phyloP scores from a whole-genome alignment of 1,140 invertebrate genomes.

The Aphis craccivora region DNA sequence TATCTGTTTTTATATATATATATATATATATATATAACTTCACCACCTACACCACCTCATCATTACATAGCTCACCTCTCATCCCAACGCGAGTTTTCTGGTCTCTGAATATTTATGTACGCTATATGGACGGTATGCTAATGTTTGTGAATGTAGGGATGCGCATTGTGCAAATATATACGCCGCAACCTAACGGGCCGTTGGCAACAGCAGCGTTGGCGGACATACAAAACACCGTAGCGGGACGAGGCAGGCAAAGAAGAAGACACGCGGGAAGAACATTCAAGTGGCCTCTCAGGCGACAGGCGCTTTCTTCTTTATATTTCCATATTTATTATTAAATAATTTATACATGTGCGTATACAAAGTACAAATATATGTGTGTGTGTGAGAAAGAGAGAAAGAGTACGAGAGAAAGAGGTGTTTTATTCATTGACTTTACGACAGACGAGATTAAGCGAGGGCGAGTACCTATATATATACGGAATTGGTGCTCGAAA shows the following conservation, averaged over 20 bases:
- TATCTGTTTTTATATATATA: too few relatives aligned
- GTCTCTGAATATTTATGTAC: constrained; percentile 36
- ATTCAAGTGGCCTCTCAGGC: not conserved
- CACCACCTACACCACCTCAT: not conserved
- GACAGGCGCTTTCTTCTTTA: not conserved
- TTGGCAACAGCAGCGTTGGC: not conserved
- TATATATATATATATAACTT: not conserved
- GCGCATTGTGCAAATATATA: constrained; percentile 31
- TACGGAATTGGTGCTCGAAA: not conserved
- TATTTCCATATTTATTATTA: constrained; percentile 17
- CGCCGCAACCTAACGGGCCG: not conserved
- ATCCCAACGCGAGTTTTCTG: not conserved
- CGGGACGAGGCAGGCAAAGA: not conserved
- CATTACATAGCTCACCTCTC: constrained; percentile 2
- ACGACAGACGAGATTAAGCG: not conserved
- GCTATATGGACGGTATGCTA: not conserved
- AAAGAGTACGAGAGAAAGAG: not conserved
- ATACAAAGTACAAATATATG: not conserved
- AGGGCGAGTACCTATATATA: not conserved
- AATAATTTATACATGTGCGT: not conserved
- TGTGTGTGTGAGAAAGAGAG: not conserved
- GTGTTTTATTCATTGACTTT: not conserved
- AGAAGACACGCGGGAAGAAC: not conserved
- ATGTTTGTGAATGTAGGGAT: not conserved
- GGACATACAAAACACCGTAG: not conserved